A percentile compares a stretch with the other conserved stretches of the same genome.
Conservation (phyloP, 2,888 invertebrate species). For the Laspeyria flexula region DNA sequence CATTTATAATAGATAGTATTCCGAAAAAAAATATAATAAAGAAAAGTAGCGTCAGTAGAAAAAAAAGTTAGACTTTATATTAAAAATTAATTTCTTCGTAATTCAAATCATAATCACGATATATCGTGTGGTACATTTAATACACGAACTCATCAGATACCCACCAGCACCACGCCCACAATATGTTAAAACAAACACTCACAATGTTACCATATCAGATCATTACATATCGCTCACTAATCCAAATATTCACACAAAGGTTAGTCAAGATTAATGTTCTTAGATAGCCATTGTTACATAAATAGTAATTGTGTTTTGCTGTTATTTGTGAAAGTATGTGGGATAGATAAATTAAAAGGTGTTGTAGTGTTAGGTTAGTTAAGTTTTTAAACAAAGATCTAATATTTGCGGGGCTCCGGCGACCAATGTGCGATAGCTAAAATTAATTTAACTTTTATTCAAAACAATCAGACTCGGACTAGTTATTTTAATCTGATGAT, state of each 20-base stretch:
- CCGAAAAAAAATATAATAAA: too few species aligned
- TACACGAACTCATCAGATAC: conserved; percentile 1
- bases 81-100: not conserved
- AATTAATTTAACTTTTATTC: too few species aligned
- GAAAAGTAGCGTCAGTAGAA: too few species aligned
- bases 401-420: too few species aligned
- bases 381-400: too few species aligned
- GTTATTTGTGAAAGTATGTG: not conserved
- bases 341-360: too few species aligned
- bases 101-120: not conserved
- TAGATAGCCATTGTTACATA: conserved; percentile 7
- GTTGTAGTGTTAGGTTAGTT: too few species aligned
- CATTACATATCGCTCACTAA: conserved; percentile 14
- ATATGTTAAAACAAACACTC: conserved; percentile 17
- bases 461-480: too few species aligned
- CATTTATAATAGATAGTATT: too few species aligned
- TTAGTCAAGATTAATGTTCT: conserved; percentile 39
- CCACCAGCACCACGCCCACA: conserved; percentile 7
- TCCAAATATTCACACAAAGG: conserved; percentile 38
- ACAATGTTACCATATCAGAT: conserved; percentile 14
- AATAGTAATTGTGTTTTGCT: not conserved
- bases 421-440: too few species aligned
- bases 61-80: too few species aligned
- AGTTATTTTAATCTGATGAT: too few species aligned
- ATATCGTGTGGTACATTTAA: not conserved